phyloP scores from a whole-genome alignment of 2,113 vertebrate genomes.

The Bungarus multicinctus region DNA sequence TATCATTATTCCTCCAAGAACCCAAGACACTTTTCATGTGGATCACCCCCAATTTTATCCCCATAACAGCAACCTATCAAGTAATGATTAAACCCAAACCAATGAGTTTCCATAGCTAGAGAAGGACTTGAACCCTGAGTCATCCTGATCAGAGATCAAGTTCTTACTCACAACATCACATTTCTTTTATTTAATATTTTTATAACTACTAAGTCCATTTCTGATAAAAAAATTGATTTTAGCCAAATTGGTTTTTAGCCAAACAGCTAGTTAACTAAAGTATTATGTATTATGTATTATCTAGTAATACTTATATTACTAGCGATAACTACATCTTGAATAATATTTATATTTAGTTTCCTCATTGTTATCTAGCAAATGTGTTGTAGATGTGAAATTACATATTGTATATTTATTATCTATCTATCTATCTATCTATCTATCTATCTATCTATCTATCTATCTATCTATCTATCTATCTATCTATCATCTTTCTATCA shows the following conservation, averaged over 20 bases:
- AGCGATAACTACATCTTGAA: not conserved
- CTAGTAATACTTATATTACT: not conserved
- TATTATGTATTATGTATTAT: not conserved
- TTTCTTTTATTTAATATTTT: not conserved
- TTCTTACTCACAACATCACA: not conserved
- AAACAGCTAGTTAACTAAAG: not conserved
- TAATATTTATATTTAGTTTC: not conserved
- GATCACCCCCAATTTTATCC: not conserved
- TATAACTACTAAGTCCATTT: not conserved
- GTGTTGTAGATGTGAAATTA: not conserved
- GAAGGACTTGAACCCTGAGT: not conserved
- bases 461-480: too few species aligned
- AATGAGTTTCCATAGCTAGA: not conserved
- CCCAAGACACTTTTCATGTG: not conserved
- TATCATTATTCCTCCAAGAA: not conserved
- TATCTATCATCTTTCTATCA: too few species aligned
- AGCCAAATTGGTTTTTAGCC: not conserved
- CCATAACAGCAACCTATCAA: not conserved
- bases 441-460: too few species aligned
- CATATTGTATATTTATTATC: not conserved
- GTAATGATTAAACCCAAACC: not conserved
- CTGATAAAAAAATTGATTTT: too few species aligned
- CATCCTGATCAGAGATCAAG: not conserved
- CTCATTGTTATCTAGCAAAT: not conserved
- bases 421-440: too few species aligned